Evolutionary conservation across 2,888 invertebrate genomes (phyloP), one percentile per base, ranked within the genome.

Genomic region (Abscondita cerata): DNA sequence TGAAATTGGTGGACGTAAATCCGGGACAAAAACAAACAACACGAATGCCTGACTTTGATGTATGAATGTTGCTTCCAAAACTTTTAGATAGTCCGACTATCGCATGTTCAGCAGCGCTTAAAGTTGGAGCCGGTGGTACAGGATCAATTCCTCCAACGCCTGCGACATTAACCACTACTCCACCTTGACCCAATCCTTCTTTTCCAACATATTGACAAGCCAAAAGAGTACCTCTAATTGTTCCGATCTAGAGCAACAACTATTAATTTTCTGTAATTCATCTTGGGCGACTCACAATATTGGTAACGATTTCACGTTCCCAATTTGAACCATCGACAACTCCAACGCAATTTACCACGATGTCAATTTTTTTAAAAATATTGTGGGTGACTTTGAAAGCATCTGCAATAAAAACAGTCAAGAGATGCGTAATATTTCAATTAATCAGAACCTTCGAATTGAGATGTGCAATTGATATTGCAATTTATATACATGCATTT

Each of bases 101-200:
- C 1, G 76, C 80, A 33, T 77, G 75, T 64, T 82, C 81, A 9
- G 80, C 79, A 1, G 83, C 79, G 3, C 80, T 75, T 67, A 83
- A 80, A 12, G 82, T 78, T 1, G 85, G 84, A 33, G 81, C 76
- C n/a, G 80, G 75, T 1, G 82, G 77, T 53, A 80, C 73, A 0
- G 81, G 76, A 51, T 76, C 75, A 47, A 83, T 70, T 1, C 85
- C 85, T 48, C 80, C 78, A 5, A 81, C 75, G 12, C 85, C 84
- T 1, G 84, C 77, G 38, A 84, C 75, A 70, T 86, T 86, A 3
- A 86, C 76, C 52, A 86, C 79, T 6, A 82, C 78, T 5, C 85
- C 85, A 1, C 84, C 84, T 25, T 70, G 68, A 8, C 81, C 81
- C 4, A 75, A 75, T 12, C 76, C 76, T 68, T 81, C 77, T 59